Evolutionary conservation across 2,113 vertebrate species (phyloP).

Genomic region (Sciurus niger): DNA sequence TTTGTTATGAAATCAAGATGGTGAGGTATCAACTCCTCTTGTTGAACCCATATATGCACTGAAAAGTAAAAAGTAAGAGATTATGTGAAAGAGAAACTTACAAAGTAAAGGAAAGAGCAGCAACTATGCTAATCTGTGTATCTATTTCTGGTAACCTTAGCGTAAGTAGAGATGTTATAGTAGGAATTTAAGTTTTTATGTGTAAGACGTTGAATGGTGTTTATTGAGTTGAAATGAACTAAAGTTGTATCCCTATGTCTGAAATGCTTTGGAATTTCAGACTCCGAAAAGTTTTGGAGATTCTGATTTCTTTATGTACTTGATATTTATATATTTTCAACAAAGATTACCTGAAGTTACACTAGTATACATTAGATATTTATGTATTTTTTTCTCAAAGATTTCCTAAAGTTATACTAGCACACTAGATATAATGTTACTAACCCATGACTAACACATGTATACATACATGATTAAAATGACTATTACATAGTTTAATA

Average conservation of each 20-base stretch:
- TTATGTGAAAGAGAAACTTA: not conserved
- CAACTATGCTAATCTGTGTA: not conserved
- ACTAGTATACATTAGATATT: not conserved
- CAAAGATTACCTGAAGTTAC: not conserved
- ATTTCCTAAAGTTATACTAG: not conserved
- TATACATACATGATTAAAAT: not conserved
- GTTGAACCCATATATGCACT: not conserved
- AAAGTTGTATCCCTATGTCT: not conserved
- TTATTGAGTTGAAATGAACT: not conserved
- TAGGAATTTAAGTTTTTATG: not conserved
- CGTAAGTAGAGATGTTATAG: not conserved
- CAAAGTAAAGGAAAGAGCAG: not conserved
- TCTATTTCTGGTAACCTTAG: not conserved
- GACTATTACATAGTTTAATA: not conserved
- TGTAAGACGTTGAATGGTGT: not conserved
- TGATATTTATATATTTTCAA: not conserved
- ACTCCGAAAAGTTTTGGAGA: not conserved
- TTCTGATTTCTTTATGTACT: not conserved
- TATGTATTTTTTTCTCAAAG: not conserved
- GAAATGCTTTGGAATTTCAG: not conserved
- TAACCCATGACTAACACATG: not conserved
- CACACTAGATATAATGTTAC: not conserved
- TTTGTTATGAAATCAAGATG: slow-evolving; percentile 70
- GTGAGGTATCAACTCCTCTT: not conserved
- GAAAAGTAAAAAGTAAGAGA: not conserved